Base-by-base conservation (phyloP, 92 coral and sea anemone genomes). In the Actinernus sp. region DNA sequence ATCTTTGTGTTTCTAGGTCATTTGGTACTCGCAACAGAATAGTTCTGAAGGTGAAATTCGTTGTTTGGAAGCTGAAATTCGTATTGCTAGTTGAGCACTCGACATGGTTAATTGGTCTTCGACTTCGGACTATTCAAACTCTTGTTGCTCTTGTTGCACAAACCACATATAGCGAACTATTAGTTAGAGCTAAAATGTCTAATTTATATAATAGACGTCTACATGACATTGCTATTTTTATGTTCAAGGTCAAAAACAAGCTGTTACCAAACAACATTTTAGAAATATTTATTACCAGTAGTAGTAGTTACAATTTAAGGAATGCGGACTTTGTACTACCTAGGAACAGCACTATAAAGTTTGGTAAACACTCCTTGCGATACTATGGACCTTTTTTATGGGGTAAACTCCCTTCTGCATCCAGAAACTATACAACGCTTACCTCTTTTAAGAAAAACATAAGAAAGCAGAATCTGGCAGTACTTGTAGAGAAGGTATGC, bases 301-400 rank as follows among this genome's bases (percentile, higher is more conserved):
- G 29, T 23, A 21, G 29, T 23, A 31, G 29, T 23, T 49, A 49
- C 55, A 49, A 49, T 8, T 31, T 49, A 14, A 17, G 48, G 1
- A 40, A 40, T 21, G 19, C n/a, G n/a, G 48, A 40, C 19, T 40
- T 40, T 24, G 23, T 24, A 19, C 23, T 54, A 7, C 40, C 61
- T 21, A 22, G 61, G 16, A 23, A 23, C 28, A 54, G 28, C 3
- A 24, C 61, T 1, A 36, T 54, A 3, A 54, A 28, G 28, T 24
- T 23, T 26, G 61, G 61, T 13, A 58, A 39, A 18, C 46, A 58
- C 49, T 58, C 65, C 12, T n/a, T 58, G 45, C 31, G 65, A 19
- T 58, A 58, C 23, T 58, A 14, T 36, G 65, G 47, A 23, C 48
- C 65, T 24, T 58, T 31, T 18, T 3, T 58, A 27, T 58, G 49